Evolutionary conservation across 2,888 invertebrate species (phyloP).

Genomic region (Erynnis tages): DNA sequence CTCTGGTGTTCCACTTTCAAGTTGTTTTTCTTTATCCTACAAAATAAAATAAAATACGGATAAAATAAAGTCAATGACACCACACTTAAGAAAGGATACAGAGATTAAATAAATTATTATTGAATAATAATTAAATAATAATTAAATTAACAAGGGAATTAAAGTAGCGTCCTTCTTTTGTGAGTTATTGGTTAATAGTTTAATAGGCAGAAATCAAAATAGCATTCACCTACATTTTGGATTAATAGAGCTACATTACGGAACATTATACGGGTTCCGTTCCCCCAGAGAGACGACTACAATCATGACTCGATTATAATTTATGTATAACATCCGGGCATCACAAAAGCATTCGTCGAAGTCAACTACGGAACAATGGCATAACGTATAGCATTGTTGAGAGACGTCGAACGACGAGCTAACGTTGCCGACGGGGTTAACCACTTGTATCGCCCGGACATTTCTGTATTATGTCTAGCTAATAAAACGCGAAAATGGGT

Average conservation of each 20-base stretch:
- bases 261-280: conserved; percentile 26
- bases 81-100: too few species aligned
- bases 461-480: too few species aligned
- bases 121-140: too few species aligned
- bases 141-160: too few species aligned
- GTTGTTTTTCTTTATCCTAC: conserved; percentile 83
- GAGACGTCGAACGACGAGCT: conserved; percentile 8
- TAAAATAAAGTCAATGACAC: too few species aligned
- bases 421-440: too few species aligned
- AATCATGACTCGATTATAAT: conserved; percentile 26
- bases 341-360: conserved; percentile 26
- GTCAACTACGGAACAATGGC: conserved; percentile 25
- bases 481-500: too few species aligned
- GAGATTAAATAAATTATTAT: too few species aligned
- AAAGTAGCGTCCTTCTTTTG: too few species aligned
- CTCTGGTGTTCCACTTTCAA: conserved; percentile 80
- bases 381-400: conserved; percentile 21
- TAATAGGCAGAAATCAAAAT: too few species aligned
- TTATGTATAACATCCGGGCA: conserved; percentile 28
- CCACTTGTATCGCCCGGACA: too few species aligned
- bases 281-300: conserved; percentile 15
- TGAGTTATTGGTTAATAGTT: too few species aligned
- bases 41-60: conserved; percentile 32
- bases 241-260: conserved; percentile 23
- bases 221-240: conserved; percentile 18